These are phyloP conservation scores for Manacus vitellinus DNA, from an alignment of 2,113 vertebrate species.

Conservation along the genomic window DNA sequence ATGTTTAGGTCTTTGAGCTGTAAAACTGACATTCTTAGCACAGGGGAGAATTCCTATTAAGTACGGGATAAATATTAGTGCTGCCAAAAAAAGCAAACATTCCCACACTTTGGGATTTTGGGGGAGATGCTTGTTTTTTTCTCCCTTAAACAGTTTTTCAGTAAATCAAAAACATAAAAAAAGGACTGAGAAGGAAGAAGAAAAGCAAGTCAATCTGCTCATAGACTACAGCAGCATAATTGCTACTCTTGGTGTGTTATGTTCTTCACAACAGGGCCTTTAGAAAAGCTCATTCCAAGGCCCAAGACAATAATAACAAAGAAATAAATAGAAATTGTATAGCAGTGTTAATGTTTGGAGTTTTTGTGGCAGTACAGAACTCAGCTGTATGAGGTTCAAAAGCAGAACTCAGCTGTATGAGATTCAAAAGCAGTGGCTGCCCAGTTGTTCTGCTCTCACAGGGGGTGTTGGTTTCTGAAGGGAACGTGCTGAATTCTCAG, in stretches of 20 bases:
- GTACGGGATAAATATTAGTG: neutral
- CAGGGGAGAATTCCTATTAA: neutral
- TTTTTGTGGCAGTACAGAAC: neutral
- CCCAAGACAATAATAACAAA: neutral
- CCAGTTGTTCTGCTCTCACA: neutral
- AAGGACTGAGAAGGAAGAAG: neutral
- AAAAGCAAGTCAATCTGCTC: neutral
- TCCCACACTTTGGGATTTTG: neutral
- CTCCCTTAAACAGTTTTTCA: neutral
- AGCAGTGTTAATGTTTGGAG: neutral
- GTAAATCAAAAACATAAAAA: neutral
- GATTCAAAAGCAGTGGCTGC: neutral
- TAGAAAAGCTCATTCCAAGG: neutral
- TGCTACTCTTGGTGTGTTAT: neutral
- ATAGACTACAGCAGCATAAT: neutral
- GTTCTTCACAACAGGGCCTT: neutral
- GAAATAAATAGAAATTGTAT: neutral
- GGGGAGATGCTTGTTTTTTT: neutral
- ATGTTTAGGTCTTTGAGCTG: neutral
- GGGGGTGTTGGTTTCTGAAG: neutral
- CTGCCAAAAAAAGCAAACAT: constrained; percentile 25
- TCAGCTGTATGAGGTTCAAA: neutral
- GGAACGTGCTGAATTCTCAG: neutral
- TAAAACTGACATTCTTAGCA: neutral
- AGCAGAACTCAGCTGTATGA: neutral